Conservation (phyloP, 2,797 vertebrate genomes). For the Naso thynnoides region DNA sequence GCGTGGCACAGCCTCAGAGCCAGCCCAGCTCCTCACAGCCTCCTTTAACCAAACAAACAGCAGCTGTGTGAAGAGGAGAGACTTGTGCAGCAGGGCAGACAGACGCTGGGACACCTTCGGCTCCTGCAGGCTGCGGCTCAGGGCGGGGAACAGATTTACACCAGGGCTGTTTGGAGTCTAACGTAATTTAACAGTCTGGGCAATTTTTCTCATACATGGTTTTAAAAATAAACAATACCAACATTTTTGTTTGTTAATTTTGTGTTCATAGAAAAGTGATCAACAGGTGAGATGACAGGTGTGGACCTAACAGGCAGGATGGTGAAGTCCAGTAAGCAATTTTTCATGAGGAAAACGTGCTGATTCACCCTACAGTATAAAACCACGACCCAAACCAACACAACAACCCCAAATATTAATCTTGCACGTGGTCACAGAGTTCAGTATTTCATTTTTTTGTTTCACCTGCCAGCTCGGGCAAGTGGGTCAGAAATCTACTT, state of each 20-base stretch:
- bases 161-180: background rate
- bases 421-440: too few species aligned
- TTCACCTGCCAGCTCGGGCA: too few species aligned
- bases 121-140: background rate
- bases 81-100: constrained; percentile 15
- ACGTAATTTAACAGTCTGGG: background rate
- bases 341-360: background rate
- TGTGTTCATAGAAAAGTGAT: background rate
- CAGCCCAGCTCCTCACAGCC: constrained; percentile 40
- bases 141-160: constrained; percentile 2
- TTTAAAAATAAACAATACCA: background rate
- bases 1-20: constrained; percentile 24
- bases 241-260: background rate
- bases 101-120: constrained; percentile 32
- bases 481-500: too few species aligned
- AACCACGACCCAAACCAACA: background rate
- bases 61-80: constrained; percentile 48
- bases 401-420: too few species aligned
- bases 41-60: constrained; percentile 69
- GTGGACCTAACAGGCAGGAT: background rate
- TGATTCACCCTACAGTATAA: background rate
- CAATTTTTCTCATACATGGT: background rate
- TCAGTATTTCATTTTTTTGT: too few species aligned
- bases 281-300: background rate
- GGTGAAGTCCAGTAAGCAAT: background rate